Evolutionary conservation across 2,888 invertebrate genomes (phyloP), one percentile per base, ranked within the genome.

Genomic region (Ormia ochracea): DNA sequence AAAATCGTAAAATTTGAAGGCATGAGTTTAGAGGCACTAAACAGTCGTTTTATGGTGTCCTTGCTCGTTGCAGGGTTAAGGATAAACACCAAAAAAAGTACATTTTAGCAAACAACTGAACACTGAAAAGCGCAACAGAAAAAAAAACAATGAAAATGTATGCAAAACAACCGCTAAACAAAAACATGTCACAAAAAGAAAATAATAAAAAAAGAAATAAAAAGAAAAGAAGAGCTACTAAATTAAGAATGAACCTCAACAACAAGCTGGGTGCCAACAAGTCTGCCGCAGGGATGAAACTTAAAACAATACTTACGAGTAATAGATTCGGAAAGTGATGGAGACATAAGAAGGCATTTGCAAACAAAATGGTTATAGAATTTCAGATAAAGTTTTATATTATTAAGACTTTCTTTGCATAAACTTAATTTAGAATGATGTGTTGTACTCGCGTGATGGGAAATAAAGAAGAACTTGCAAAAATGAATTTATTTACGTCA

Each of bases 181-280:
- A 54, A 65, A 72, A 50, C 59, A 63, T 70, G 36, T 58, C 48
- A 70, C 28, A 41, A 68, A 14, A 5, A 48, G 23, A 3, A 36
- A 36, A 36, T 10, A 36, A n/a, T n/a, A 36, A 3, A n/a, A 19
- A 43, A 43, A 41, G 4, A 17, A 14, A 17, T n/a, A 33, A n/a
- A 3, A 6, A 19, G 45, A 19, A 70, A 36, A 23, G 38, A 70
- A 43, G n/a, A n/a, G n/a, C n/a, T 26, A 36, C 38, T 48, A 63
- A 70, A 70, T 65, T 70, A 65, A 63, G 50, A 52, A 59, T 43
- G 43, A 78, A 72, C 66, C 56, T 61, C 31, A 58, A 59, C n/a
- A 72, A 61, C 50, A 72, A 45, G 19, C 19, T 52, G 45, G 73
- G 56, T 58, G 78, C 78, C 78, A 73, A 33, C 3, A 63, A 63